phyloP scores from a whole-genome alignment of 2,888 invertebrate genomes.

The Lithosia quadra region DNA sequence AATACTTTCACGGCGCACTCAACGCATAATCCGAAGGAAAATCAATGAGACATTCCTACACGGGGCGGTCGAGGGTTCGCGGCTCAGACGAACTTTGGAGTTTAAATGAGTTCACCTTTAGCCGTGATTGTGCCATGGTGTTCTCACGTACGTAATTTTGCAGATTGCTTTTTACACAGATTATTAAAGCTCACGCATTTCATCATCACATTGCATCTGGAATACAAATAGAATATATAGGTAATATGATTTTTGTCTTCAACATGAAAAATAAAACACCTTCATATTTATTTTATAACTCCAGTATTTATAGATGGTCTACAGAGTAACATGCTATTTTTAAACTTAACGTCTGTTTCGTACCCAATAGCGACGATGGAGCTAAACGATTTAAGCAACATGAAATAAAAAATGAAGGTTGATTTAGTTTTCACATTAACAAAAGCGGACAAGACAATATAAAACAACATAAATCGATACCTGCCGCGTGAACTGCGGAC shows the following conservation, averaged over 20 bases:
- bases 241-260: background rate
- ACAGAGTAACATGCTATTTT: background rate
- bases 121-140: constrained; percentile 57
- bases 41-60: constrained; percentile 78
- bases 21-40: constrained; percentile 70
- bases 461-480: constrained; percentile 79
- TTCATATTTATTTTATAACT: background rate
- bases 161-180: constrained; percentile 27
- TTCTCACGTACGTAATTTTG: constrained; percentile 38
- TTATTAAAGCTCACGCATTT: constrained; percentile 9
- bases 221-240: background rate
- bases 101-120: constrained; percentile 67
- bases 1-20: constrained; percentile 77
- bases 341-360: constrained; percentile 5
- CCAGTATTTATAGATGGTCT: too few relatives aligned
- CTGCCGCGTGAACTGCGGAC: constrained; percentile 73
- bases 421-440: constrained; percentile 84
- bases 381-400: constrained; percentile 50
- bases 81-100: constrained; percentile 66
- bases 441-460: constrained; percentile 81
- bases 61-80: constrained; percentile 61
- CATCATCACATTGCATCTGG: background rate
- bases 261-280: too few relatives aligned
- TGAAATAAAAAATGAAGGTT: constrained; percentile 58
- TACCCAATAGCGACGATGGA: constrained; percentile 21